These are phyloP conservation scores for Leptinotarsa juncta DNA, from an alignment of 2,888 invertebrate species.

Conservation along the genomic window DNA sequence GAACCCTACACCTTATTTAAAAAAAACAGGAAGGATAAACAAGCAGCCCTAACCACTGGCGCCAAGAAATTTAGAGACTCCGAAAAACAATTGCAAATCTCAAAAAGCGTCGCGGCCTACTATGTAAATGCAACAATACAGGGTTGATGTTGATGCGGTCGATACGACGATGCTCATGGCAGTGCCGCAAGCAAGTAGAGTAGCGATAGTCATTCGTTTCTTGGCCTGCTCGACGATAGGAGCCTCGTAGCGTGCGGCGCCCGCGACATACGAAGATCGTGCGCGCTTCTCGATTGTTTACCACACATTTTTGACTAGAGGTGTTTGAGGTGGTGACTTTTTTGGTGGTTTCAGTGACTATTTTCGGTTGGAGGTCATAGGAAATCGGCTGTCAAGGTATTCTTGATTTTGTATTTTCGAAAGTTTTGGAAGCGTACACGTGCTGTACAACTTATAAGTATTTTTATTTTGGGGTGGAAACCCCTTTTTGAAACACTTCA, in stretches of 20 bases:
- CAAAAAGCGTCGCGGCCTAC: constrained; percentile 45
- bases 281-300: constrained; percentile 29
- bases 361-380: not conserved
- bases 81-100: constrained; percentile 39
- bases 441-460: not conserved
- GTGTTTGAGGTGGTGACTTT: constrained; percentile 12
- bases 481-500: too few relatives aligned
- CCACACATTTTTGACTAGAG: constrained; percentile 1
- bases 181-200: constrained; percentile 57
- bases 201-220: constrained; percentile 55
- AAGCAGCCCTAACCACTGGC: constrained; percentile 18
- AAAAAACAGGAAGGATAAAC: not conserved
- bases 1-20: too few relatives aligned
- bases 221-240: constrained; percentile 49
- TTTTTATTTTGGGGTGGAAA: too few relatives aligned
- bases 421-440: not conserved
- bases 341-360: constrained; percentile 4
- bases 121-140: constrained; percentile 57
- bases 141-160: constrained; percentile 54
- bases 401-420: not conserved
- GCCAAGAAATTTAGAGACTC: constrained; percentile 40
- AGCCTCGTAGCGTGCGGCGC: constrained; percentile 31
- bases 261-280: constrained; percentile 37
- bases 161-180: constrained; percentile 58
- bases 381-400: constrained; percentile 1